A percentile compares a stretch with the other conserved stretches of the same genome.
phyloP scores from a whole-genome alignment of 2,888 invertebrate genomes.

The Hesperia comma region DNA sequence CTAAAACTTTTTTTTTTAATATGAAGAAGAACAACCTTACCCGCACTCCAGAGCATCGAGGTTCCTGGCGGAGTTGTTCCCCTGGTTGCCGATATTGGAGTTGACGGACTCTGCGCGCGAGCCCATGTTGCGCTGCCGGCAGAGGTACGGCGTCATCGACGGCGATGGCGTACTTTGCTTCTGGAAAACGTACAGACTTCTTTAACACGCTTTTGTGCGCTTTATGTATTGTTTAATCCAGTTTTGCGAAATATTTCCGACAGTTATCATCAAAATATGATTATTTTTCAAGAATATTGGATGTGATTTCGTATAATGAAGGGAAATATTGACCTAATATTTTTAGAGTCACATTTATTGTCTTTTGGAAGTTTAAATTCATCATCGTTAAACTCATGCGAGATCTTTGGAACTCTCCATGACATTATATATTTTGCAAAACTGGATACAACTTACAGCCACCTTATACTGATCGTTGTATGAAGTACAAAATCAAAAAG shows the following conservation, averaged over 20 bases:
- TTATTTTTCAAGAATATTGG: not conserved
- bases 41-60: conserved; percentile 77
- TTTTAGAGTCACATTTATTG: too few species aligned
- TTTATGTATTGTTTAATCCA: not conserved
- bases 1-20: too few species aligned
- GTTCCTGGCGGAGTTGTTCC: conserved; percentile 61
- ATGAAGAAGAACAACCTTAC: conserved; percentile 46
- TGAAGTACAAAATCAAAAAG: not conserved
- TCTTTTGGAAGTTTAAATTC: too few species aligned
- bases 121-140: conserved; percentile 90
- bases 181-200: conserved; percentile 41
- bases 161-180: conserved; percentile 87
- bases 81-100: conserved; percentile 59
- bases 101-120: conserved; percentile 77
- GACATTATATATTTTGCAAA: not conserved
- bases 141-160: conserved; percentile 91
- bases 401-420: not conserved
- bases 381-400: too few species aligned
- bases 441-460: not conserved
- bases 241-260: not conserved
- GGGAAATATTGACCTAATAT: too few species aligned
- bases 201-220: not conserved
- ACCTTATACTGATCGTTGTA: too few species aligned
- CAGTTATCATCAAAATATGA: too few species aligned
- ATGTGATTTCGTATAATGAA: not conserved